Evolutionary conservation across 2,113 vertebrate genomes (phyloP).

Genomic region (Thunnus maccoyii): DNA sequence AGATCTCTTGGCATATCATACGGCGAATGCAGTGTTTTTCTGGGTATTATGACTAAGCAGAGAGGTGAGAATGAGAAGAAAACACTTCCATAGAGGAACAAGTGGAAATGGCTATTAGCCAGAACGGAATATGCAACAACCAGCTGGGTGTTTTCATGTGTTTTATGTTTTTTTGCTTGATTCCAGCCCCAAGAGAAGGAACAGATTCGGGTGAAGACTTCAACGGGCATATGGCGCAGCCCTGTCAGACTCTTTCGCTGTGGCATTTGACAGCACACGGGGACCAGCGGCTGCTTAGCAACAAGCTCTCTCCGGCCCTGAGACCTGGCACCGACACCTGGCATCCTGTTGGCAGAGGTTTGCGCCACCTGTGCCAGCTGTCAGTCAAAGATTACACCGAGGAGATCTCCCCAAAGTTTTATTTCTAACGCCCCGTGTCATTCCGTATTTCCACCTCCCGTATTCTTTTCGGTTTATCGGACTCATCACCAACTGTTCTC

Average conservation of each 20-base stretch:
- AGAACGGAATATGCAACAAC: slow-evolving; percentile 17
- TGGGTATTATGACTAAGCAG: slow-evolving; percentile 14
- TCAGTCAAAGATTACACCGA: slow-evolving; percentile 50
- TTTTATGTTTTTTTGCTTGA: slow-evolving; percentile 13
- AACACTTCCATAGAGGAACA: neutral
- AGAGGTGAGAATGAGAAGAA: neutral
- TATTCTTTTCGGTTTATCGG: neutral
- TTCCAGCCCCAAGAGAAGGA: slow-evolving; percentile 29
- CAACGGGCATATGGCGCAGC: slow-evolving; percentile 55
- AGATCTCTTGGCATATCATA: slow-evolving; percentile 31
- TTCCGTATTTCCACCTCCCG: neutral
- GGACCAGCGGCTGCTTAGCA: slow-evolving; percentile 92
- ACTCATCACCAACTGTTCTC: neutral
- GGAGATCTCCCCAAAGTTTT: slow-evolving; percentile 20
- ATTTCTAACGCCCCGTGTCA: neutral
- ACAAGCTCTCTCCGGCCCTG: slow-evolving; percentile 90
- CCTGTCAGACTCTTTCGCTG: slow-evolving; percentile 41
- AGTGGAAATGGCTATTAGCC: slow-evolving; percentile 19
- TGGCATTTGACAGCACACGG: slow-evolving; percentile 67
- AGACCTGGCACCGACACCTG: slow-evolving; percentile 61
- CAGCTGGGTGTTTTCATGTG: slow-evolving; percentile 47
- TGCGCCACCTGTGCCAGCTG: slow-evolving; percentile 67
- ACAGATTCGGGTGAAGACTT: slow-evolving; percentile 42
- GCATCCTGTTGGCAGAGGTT: slow-evolving; percentile 61
- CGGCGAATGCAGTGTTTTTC: neutral